Evolutionary conservation across 2,113 vertebrate genomes (phyloP), one percentile per base, ranked within the genome.

Genomic region (Crotalus helleri): DNA sequence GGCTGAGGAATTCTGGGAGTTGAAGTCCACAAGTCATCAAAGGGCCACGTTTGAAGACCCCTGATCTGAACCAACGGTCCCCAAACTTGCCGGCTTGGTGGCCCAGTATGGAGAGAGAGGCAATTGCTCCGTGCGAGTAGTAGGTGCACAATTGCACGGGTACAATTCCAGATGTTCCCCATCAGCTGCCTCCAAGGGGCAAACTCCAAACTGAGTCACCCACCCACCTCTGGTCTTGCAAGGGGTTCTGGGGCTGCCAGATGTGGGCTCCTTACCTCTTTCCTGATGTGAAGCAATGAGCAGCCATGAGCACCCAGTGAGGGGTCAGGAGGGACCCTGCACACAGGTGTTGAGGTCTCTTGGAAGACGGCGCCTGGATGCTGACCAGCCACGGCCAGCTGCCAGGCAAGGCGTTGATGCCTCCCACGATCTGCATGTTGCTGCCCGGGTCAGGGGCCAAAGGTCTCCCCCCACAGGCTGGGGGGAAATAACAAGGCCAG

Each of bases 311-410:
- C 33, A 95, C 95, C 95, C 95, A 95, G 26, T 19, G 49, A 11
- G 89, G 1, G 11, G 85, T 49, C 1, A 96, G 24, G 26, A 96
- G 17, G 39, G 94, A 93, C 3, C 95, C 95, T 1, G 94, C 95
- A n/a, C 95, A 96, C 6, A 90, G 93, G 74, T 96, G 95, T 39
- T 54, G 51, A 1, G 95, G 91, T 1, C 95, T 93, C 24, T 49
- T 74, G 61, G 64, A 17, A 0, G 90, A 51, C 10, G 94, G 93
- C 24, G 92, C n/a, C 95, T 96, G 95, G 53, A 96, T 87, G 91
- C 94, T 96, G 29, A 96, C 95, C 4, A 96, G 61, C 95, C 95
- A 96, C 0, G 95, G 95, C 95, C 95, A 96, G 0, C 90, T 91
- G 5, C 95, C 95, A 1, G 92, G 92, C 74, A 88, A 61, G 15